Conservation (phyloP, 1,140 invertebrate genomes). For the Rhynchophorus ferrugineus region DNA sequence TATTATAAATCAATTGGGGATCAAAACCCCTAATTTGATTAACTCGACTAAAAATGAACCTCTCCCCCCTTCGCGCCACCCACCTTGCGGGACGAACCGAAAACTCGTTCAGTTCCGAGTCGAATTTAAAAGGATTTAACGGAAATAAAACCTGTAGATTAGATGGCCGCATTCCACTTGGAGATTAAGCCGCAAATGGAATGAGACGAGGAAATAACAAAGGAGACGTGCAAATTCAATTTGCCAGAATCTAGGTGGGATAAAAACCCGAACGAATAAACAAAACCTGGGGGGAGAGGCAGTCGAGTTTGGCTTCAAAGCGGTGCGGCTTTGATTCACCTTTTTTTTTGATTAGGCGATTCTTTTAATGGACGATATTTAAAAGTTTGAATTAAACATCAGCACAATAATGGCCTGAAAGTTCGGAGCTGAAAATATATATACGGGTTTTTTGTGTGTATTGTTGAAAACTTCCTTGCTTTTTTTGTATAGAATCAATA, state of each 20-base stretch:
- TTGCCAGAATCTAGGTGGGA: slow-evolving; percentile 25
- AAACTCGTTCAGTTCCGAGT: not conserved
- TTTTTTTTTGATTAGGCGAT: slow-evolving; percentile 17
- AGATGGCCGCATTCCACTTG: slow-evolving; percentile 21
- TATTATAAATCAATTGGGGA: no score
- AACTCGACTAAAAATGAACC: not conserved
- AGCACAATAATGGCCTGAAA: no score
- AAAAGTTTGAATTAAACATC: no score
- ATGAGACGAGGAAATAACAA: slow-evolving; percentile 26
- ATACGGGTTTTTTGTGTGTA: not conserved
- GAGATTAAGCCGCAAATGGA: slow-evolving; percentile 29
- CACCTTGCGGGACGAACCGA: no score
- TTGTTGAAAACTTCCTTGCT: no score
- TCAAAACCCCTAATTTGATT: not conserved
- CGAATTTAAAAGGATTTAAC: slow-evolving; percentile 15
- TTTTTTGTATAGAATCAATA: no score
- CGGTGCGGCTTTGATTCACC: slow-evolving; percentile 17
- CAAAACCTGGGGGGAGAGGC: slow-evolving; percentile 7
- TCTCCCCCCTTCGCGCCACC: not conserved
- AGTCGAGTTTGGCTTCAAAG: slow-evolving; percentile 18
- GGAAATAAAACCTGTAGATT: slow-evolving; percentile 19
- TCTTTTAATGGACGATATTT: no score
- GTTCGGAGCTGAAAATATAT: no score
- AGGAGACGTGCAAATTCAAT: slow-evolving; percentile 28
- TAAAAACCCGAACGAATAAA: slow-evolving; percentile 25